Base-by-base conservation (phyloP, 2,113 vertebrate genomes). In the Festucalex cinctus region DNA sequence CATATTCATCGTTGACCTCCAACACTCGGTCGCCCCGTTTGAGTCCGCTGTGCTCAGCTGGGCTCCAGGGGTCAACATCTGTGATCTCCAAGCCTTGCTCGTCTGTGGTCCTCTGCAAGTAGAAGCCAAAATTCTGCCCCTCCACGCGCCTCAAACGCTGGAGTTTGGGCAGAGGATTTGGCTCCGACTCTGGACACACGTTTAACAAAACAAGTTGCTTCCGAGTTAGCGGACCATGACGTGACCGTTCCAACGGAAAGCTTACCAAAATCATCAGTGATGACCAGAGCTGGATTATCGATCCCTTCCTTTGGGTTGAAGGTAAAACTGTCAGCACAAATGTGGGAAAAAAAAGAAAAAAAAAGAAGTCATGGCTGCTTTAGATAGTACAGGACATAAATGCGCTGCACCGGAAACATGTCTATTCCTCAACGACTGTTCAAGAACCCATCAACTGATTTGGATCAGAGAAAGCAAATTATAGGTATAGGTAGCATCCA, bases 261-360 rank as follows among this genome's bases (percentile, higher is more conserved):
- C 68, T 72, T 91, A 98, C 97, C 95, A 12, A 39, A 86, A 83
- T 98, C 95, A 73, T 98, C 97, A 0, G 89, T 70, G 82, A 97
- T 91, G 0, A 94, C 93, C 76, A 98, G 88, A 48, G 91, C 94
- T 69, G 97, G 97, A 79, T 98, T 98, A 86, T 98, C 97, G 2
- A 98, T 96, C 24, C 96, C 97, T 80, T 94, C 89, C 85, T 94
- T 96, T 39, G 97, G 94, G 79, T 97, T 94, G 87, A 98, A 98
- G 58, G 91, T 93, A 83, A 98, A 98, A 80, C 93, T 97, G 48
- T 49, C 28, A 65, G n/a, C 37, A 41, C n/a, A 62, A 61, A 61
- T 41, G 20, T 39, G 59, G 10, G 2, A 41, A 41, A 41, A 41
- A 24, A n/a, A n/a, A n/a, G n/a, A n/a, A n/a, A n/a, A n/a, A n/a